These are phyloP conservation scores for Coelopa frigida DNA, from an alignment of 1,140 invertebrate species.

Conservation along the genomic window DNA sequence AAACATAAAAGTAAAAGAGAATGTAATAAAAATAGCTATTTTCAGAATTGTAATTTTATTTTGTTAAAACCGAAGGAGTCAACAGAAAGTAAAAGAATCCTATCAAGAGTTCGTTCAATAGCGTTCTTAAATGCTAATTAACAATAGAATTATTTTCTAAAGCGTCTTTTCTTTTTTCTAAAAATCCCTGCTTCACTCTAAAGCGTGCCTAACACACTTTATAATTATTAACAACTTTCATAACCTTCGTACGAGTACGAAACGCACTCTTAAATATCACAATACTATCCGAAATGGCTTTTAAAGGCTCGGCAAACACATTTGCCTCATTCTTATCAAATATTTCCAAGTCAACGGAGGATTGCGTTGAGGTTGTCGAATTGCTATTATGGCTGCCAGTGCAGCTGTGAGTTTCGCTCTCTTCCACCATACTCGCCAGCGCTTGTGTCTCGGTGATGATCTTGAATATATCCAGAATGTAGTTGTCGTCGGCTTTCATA, in stretches of 20 bases:
- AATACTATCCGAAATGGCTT: conserved; percentile 11
- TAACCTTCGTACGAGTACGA: conserved; percentile 7
- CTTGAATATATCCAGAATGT: conserved; percentile 20
- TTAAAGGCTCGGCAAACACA: conserved; percentile 27
- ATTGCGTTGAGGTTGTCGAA: background rate
- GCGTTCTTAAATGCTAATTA: no score
- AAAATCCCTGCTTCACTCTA: no score
- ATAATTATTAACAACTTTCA: background rate
- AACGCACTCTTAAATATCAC: conserved; percentile 12
- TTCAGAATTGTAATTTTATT: no score
- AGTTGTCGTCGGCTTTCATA: conserved; percentile 4
- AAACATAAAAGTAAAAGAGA: no score
- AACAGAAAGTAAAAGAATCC: no score
- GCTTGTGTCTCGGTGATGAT: conserved; percentile 22
- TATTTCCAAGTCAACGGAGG: conserved; percentile 20
- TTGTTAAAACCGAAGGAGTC: no score
- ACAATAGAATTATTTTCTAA: no score
- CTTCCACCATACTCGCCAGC: background rate
- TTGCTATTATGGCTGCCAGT: conserved; percentile 3
- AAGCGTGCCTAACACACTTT: background rate
- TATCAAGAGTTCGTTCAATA: no score
- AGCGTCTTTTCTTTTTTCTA: no score
- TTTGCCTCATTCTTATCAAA: conserved; percentile 38
- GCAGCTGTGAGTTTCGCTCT: background rate
- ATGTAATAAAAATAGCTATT: no score